Conservation (phyloP, 2,888 invertebrate genomes). For the Tetragonula carbonaria region DNA sequence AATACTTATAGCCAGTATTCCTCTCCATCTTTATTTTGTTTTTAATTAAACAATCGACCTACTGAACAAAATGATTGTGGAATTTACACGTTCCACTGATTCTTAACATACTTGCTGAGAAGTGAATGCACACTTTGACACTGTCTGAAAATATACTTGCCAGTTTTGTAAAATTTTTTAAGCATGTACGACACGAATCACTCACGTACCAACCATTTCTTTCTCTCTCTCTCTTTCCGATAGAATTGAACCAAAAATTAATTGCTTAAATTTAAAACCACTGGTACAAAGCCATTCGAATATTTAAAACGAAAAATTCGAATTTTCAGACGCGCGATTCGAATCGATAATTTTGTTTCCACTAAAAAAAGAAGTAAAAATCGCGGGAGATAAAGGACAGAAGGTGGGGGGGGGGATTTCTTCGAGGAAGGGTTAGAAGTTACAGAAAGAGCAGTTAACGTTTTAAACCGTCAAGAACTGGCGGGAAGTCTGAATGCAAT, state of each 20-base stretch:
- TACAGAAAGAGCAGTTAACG: neutral
- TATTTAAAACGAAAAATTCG: neutral
- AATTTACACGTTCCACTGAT: neutral
- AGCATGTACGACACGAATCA: neutral
- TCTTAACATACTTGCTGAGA: neutral
- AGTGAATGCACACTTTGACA: no score
- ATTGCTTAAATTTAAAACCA: neutral
- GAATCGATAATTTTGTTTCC: neutral
- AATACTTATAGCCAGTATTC: no score
- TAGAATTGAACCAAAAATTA: neutral
- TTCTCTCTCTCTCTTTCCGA: no score
- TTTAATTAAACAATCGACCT: no score
- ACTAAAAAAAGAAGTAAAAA: neutral
- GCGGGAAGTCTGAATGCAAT: neutral
- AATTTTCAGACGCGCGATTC: neutral
- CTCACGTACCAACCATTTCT: neutral
- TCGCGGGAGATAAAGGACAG: neutral
- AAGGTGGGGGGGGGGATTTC: neutral
- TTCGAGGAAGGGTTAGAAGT: neutral
- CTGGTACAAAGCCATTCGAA: neutral
- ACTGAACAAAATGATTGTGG: neutral
- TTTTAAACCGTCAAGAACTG: neutral
- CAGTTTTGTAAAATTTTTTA: neutral
- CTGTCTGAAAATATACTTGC: neutral
- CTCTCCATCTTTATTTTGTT: no score